Percentiles rank a stretch among this genome's conserved stretches.
Evolutionary conservation across 2,888 invertebrate species (phyloP).

Genomic region (Podotricha telesiphe): DNA sequence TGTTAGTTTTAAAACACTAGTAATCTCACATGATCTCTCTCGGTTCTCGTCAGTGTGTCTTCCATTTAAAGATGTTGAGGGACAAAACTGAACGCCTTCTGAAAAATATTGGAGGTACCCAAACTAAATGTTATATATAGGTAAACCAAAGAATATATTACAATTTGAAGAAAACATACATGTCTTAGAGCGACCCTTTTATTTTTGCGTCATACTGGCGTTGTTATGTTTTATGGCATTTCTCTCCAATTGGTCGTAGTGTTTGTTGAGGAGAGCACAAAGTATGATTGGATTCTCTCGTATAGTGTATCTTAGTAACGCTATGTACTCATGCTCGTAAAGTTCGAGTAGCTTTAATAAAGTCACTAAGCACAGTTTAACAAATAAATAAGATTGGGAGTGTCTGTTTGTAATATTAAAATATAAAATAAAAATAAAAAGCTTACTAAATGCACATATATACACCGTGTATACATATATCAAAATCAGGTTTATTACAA

Average conservation of each 20-base stretch:
- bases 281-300: slow-evolving; percentile 42
- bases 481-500: too few species aligned
- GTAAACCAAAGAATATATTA: slow-evolving; percentile 15
- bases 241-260: slow-evolving; percentile 40
- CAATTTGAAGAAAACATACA: slow-evolving; percentile 37
- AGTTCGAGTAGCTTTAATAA: neutral
- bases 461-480: too few species aligned
- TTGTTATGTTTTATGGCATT: slow-evolving; percentile 42
- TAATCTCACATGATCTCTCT: too few species aligned
- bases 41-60: too few species aligned
- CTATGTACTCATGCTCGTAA: slow-evolving; percentile 9
- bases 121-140: neutral
- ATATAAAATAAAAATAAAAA: too few species aligned
- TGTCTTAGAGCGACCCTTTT: slow-evolving; percentile 36
- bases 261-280: slow-evolving; percentile 40
- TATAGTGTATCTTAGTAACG: slow-evolving; percentile 19
- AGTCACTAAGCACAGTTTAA: too few species aligned
- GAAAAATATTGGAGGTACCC: too few species aligned
- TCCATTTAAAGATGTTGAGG: neutral
- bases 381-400: too few species aligned
- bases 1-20: too few species aligned
- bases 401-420: too few species aligned
- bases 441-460: too few species aligned
- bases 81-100: too few species aligned
- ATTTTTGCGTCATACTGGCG: slow-evolving; percentile 39